phyloP scores from a whole-genome alignment of 1,140 invertebrate species.

The Philopotamus ludificatus region DNA sequence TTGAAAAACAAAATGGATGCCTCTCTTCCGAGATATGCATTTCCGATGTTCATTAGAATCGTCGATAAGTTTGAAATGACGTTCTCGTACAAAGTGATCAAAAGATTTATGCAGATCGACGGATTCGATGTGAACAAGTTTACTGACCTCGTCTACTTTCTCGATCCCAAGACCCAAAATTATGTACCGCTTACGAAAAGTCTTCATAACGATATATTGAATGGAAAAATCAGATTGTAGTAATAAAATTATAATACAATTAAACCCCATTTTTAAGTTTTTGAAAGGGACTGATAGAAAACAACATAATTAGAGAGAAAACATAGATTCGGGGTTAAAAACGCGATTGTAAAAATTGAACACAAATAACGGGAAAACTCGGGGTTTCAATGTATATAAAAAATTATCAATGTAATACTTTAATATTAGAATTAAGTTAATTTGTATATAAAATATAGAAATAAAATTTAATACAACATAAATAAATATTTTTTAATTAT shows the following conservation, averaged over 20 bases:
- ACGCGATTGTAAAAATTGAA: too few relatives aligned
- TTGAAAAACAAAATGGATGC: slow-evolving; percentile 66
- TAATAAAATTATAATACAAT: slow-evolving; percentile 6
- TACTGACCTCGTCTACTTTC: slow-evolving; percentile 73
- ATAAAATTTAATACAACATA: too few relatives aligned
- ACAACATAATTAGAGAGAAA: too few relatives aligned
- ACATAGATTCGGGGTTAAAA: too few relatives aligned
- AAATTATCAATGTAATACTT: too few relatives aligned
- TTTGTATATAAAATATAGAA: too few relatives aligned
- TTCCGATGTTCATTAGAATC: slow-evolving; percentile 86
- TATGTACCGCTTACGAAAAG: slow-evolving; percentile 67
- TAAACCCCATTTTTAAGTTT: too few relatives aligned
- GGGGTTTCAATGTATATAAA: too few relatives aligned
- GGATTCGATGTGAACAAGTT: slow-evolving; percentile 68
- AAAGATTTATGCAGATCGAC: slow-evolving; percentile 76
- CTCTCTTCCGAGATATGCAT: slow-evolving; percentile 77
- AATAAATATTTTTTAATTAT: too few relatives aligned
- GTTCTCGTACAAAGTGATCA: slow-evolving; percentile 90
- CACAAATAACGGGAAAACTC: too few relatives aligned
- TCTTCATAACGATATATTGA: slow-evolving; percentile 65
- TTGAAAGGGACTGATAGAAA: too few relatives aligned
- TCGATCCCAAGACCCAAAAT: slow-evolving; percentile 61
- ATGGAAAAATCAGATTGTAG: slow-evolving; percentile 62
- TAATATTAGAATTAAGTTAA: too few relatives aligned
- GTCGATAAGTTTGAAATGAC: slow-evolving; percentile 78